Evolutionary conservation across 1,140 invertebrate genomes (phyloP).

Genomic region (Zaprionus lachaisei): DNA sequence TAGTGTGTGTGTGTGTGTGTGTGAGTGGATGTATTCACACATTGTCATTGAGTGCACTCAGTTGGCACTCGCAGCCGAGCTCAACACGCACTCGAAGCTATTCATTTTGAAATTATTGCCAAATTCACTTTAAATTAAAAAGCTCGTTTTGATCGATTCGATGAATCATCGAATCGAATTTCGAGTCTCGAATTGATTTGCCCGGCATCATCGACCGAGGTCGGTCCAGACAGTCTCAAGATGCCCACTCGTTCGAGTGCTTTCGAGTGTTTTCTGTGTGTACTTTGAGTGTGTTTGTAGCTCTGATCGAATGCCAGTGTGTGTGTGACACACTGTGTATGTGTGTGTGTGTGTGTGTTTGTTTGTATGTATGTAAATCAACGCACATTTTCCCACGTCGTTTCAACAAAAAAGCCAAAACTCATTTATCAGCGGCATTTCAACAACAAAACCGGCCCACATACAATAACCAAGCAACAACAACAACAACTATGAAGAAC

Average conservation of each 20-base stretch:
- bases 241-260: slow-evolving; percentile 37
- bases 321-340: neutral
- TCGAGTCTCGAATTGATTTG: slow-evolving; percentile 8
- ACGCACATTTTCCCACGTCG: slow-evolving; percentile 74
- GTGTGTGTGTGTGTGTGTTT: slow-evolving; percentile 15
- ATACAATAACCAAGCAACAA: slow-evolving; percentile 44
- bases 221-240: slow-evolving; percentile 35
- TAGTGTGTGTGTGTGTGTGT: neutral
- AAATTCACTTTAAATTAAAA: slow-evolving; percentile 30
- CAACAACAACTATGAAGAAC: slow-evolving; percentile 27
- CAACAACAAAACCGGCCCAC: slow-evolving; percentile 68
- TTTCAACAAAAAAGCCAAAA: slow-evolving; percentile 71
- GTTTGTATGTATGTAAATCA: slow-evolving; percentile 64
- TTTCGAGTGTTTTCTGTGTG: slow-evolving; percentile 34
- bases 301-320: slow-evolving; percentile 1
- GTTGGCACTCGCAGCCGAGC: neutral
- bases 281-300: slow-evolving; percentile 15
- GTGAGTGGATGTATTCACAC: neutral
- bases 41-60: slow-evolving; percentile 19
- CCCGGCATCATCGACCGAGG: neutral
- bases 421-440: slow-evolving; percentile 78
- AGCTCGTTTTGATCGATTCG: slow-evolving; percentile 18
- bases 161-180: slow-evolving; percentile 28
- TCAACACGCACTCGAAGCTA: slow-evolving; percentile 6
- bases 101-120: slow-evolving; percentile 25